Evolutionary conservation across 2,888 invertebrate species (phyloP), one percentile per base, ranked within the genome.

Genomic region (Acanthosepion esculentum): DNA sequence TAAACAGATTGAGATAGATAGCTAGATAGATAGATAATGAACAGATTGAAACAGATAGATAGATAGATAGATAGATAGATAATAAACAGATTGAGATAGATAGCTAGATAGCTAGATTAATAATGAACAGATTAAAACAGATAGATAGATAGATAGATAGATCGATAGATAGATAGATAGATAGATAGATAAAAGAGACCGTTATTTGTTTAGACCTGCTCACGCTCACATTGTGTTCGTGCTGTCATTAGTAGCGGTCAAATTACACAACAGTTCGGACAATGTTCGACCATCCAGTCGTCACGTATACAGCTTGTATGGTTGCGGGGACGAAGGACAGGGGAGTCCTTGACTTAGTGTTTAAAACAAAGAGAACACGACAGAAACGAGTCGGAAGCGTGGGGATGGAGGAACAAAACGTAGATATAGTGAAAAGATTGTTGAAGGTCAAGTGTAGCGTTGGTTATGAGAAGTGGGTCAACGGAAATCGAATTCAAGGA

Each of bases 81-180:
- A 0, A n/a, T n/a, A n/a, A n/a, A n/a, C n/a, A n/a, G n/a, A n/a
- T n/a, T n/a, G n/a, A n/a, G 20, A 18, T 15, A 18, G 20, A 59
- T 5, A 59, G 26, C 1, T 0, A 59, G 26, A 59, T 15, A 59
- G n/a, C n/a, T n/a, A n/a, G n/a, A n/a, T n/a, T n/a, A n/a, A n/a
- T n/a, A n/a, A n/a, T 59, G 0, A 15, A 59, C 26, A 59, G 1
- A 26, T 23, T 6, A 1, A 0, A 0, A 59, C 1, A 18, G 20
- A 18, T 20, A 59, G 20, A 59, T 6, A 15, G 20, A 59, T 12
- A 59, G 18, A 59, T 20, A 59, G 18, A 59, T 15, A 20, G 6
- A 59, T 15, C 15, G 20, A 59, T 15, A 59, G 20, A 59, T 15
- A 59, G 20, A 59, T 15, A 59, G 20, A 59, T 15, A 59, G 59